phyloP scores from a whole-genome alignment of 2,113 vertebrate genomes.

The Smithornis capensis region DNA sequence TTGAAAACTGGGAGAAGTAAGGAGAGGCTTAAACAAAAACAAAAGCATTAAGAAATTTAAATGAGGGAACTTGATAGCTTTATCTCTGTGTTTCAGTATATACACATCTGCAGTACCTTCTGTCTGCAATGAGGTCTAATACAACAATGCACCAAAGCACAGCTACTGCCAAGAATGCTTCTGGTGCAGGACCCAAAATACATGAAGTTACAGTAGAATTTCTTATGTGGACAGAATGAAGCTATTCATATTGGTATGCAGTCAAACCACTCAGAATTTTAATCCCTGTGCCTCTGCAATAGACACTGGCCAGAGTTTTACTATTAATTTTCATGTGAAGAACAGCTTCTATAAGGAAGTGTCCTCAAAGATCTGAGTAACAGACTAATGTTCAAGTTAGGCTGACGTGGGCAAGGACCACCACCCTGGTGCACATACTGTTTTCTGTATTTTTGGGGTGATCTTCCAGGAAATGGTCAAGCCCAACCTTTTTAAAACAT shows the following conservation, averaged over 20 bases:
- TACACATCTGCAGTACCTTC: not conserved
- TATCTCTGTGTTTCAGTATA: not conserved
- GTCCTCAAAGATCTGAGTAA: not conserved
- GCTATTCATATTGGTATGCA: not conserved
- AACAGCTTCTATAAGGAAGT: not conserved
- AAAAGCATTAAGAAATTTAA: not conserved
- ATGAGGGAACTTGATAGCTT: not conserved
- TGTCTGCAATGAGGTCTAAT: not conserved
- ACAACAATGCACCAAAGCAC: not conserved
- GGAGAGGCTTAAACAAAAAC: not conserved
- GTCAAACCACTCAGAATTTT: not conserved
- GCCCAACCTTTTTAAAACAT: not conserved
- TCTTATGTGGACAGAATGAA: not conserved
- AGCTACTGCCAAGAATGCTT: not conserved
- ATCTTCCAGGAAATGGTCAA: not conserved
- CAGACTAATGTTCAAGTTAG: not conserved
- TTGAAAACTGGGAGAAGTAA: constrained; percentile 31
- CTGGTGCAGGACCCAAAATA: not conserved
- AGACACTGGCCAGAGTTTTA: not conserved
- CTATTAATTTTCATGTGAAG: not conserved
- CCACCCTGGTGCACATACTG: not conserved
- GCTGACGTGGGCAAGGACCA: not conserved
- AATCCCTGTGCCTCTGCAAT: not conserved
- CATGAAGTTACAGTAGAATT: not conserved
- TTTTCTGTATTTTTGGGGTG: not conserved